Evolutionary conservation across 1,140 invertebrate species (phyloP).

Genomic region (Pseudomyrmex dendroicus): DNA sequence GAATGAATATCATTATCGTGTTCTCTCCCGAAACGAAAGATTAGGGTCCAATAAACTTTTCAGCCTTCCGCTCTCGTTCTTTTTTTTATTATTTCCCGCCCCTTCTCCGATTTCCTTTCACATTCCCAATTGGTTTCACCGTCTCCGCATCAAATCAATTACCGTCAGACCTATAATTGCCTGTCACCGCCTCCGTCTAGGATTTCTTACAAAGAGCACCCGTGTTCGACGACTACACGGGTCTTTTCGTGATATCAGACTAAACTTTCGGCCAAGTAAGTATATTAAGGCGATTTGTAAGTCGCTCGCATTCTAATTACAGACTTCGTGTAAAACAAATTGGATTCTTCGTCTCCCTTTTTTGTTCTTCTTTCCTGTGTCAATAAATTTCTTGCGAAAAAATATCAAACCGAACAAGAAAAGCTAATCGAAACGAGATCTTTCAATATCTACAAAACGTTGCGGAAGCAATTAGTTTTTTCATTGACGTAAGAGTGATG

Average conservation of each 20-base stretch:
- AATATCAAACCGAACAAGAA: no score
- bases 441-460: no score
- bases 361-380: no score
- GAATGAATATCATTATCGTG: slow-evolving; percentile 2
- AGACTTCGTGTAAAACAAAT: slow-evolving; percentile 21
- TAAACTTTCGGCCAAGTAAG: slow-evolving; percentile 34
- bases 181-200: slow-evolving; percentile 54
- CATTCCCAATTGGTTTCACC: slow-evolving; percentile 52
- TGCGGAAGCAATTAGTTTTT: not conserved
- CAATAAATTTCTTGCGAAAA: no score
- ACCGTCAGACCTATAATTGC: slow-evolving; percentile 55
- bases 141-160: slow-evolving; percentile 60
- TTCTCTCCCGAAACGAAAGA: not conserved
- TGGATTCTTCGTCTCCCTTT: not conserved
- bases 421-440: no score
- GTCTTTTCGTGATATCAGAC: slow-evolving; percentile 41
- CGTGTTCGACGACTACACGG: slow-evolving; percentile 12
- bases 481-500: not conserved
- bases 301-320: slow-evolving; percentile 35
- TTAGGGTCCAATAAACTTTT: not conserved
- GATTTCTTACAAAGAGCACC: slow-evolving; percentile 52
- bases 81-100: slow-evolving; percentile 27
- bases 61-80: slow-evolving; percentile 9
- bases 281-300: slow-evolving; percentile 25
- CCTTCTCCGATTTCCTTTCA: slow-evolving; percentile 39